A percentile compares a stretch with the other conserved stretches of the same genome.
Conservation (phyloP, 2,797 vertebrate genomes). For the Hemitrygon akajei region DNA sequence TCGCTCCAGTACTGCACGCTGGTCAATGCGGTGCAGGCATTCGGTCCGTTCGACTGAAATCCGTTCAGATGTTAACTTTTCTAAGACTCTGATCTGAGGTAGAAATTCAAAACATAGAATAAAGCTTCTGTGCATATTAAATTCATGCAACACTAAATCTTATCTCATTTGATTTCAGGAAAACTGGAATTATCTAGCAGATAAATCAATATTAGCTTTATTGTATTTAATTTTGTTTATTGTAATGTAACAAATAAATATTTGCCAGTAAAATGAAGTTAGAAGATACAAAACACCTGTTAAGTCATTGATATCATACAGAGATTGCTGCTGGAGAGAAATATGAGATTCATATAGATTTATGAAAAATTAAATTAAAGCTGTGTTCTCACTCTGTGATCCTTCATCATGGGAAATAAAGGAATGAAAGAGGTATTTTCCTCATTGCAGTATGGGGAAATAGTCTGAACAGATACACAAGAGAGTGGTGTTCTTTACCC, state of each 20-base stretch:
- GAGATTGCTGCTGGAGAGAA: background rate
- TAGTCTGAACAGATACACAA: background rate
- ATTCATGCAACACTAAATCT: background rate
- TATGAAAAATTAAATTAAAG: background rate
- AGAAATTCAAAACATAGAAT: background rate
- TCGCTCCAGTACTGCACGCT: slow-evolving; percentile 64
- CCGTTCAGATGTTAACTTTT: slow-evolving; percentile 84
- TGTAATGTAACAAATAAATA: background rate
- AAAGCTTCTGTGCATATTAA: background rate
- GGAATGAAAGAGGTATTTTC: background rate
- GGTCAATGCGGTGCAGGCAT: slow-evolving; percentile 79
- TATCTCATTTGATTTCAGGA: background rate
- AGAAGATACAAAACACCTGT: background rate
- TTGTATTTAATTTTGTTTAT: background rate
- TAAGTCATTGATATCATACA: background rate
- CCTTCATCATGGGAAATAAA: background rate
- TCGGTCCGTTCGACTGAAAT: slow-evolving; percentile 78
- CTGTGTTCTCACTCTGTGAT: background rate
- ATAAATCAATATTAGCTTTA: background rate
- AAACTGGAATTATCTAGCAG: background rate
- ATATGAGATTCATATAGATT: background rate
- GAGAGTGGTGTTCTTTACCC: no score
- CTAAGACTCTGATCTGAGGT: slow-evolving; percentile 73
- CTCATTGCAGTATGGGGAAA: background rate
- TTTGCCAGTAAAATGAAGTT: background rate